Evolutionary conservation across 2,888 invertebrate species (phyloP), one percentile per base, ranked within the genome.

Genomic region (Himalopsyche kuldschensis): DNA sequence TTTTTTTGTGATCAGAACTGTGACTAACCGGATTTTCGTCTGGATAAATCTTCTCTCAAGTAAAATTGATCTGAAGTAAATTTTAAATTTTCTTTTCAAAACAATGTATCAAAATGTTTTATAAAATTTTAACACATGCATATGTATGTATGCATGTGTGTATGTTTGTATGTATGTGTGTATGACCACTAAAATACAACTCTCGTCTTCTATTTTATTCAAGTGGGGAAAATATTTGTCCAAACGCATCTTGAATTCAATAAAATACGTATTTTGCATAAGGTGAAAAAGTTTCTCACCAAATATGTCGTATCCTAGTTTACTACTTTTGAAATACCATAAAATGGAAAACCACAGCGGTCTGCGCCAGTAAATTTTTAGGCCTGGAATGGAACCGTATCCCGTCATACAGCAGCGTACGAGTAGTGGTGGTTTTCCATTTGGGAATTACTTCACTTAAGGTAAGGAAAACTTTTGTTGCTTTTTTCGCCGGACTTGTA

Each of bases 371-470:
- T 83, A 81, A 81, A 79, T 81, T 76, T 77, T 48, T 20, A n/a
- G 48, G 47, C 30, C 76, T 75, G 75, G 35, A 46, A 75, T 76
- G 41, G 35, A 46, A 63, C 79, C 83, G 69, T 75, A 77, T 76
- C 63, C 82, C 82, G 78, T 79, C 82, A 75, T 82, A 75, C 75
- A 75, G 31, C 15, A 41, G 1, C 5, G 75, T 78, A 81, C 81
- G 82, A 79, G 47, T 55, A 80, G 81, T n/a, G 63, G 81, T n/a
- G 63, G 81, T 75, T 83, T 82, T 83, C 86, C 86, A 86, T 86
- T 84, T 84, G 86, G 86, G 86, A 86, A 86, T 86, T 86, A 78
- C 84, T 81, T 79, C 31, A 32, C 47, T 83, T 24, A 55, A 75
- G 78, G 69, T 78, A 31, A 41, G 81, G 83, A 46, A 76, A 81